phyloP scores from a whole-genome alignment of 2,888 invertebrate genomes.

The Drosophila paranaensis region DNA sequence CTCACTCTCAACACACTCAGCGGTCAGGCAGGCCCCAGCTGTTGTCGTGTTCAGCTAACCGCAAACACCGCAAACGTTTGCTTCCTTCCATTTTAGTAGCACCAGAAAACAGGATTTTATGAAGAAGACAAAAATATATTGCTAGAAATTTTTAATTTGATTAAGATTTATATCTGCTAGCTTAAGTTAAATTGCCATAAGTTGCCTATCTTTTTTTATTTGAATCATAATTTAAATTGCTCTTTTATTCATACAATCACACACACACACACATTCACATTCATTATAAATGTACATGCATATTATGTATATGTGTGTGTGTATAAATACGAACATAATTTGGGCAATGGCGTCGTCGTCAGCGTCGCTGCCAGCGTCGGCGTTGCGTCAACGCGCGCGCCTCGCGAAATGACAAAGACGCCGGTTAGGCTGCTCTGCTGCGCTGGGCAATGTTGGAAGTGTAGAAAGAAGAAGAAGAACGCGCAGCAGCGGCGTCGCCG shows the following conservation, averaged over 20 bases:
- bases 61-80: constrained; percentile 44
- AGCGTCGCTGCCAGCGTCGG: constrained; percentile 45
- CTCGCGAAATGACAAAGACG: constrained; percentile 75
- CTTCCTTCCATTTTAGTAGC: constrained; percentile 48
- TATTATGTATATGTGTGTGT: neutral
- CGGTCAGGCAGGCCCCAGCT: constrained; percentile 28
- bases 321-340: constrained; percentile 48
- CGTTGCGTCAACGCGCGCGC: constrained; percentile 37
- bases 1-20: constrained; percentile 36
- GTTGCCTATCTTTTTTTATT: constrained; percentile 5
- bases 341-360: constrained; percentile 70
- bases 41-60: constrained; percentile 51
- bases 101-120: neutral
- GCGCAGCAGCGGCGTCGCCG: constrained; percentile 48
- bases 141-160: neutral
- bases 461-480: constrained; percentile 56
- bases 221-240: constrained; percentile 33
- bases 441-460: constrained; percentile 51
- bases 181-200: constrained; percentile 10
- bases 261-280: neutral
- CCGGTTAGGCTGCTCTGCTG: constrained; percentile 61
- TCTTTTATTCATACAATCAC: constrained; percentile 25
- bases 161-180: neutral
- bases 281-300: neutral
- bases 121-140: too few species aligned